Conservation (phyloP, 2,888 invertebrate genomes). For the Lottia gigantea region DNA sequence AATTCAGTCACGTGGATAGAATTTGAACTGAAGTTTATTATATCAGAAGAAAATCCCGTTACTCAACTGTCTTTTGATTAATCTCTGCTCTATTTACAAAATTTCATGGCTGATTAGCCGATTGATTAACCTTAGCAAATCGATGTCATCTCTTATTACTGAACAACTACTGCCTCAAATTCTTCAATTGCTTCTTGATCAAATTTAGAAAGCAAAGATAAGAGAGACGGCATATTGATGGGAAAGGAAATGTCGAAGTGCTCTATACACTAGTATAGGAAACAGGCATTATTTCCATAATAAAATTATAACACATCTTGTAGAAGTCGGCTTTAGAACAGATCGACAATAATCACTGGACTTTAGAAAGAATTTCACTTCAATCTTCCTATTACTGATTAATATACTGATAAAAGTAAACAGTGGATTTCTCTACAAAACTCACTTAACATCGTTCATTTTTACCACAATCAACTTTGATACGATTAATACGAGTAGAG, state of each 20-base stretch:
- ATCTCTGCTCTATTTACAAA: constrained; percentile 36
- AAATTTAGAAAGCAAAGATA: constrained; percentile 11
- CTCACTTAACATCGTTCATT: constrained; percentile 17
- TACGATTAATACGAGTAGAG: constrained; percentile 17
- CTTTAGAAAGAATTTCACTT: constrained; percentile 23
- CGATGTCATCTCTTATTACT: constrained; percentile 19
- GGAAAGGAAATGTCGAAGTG: constrained; percentile 1
- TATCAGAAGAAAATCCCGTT: constrained; percentile 22
- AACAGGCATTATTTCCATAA: constrained; percentile 25
- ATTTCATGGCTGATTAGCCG: constrained; percentile 33
- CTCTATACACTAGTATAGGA: neutral
- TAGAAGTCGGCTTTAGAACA: constrained; percentile 33
- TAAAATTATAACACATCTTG: constrained; percentile 34
- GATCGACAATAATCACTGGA: constrained; percentile 35
- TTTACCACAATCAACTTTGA: constrained; percentile 18
- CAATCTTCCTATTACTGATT: constrained; percentile 29
- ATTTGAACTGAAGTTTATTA: constrained; percentile 29
- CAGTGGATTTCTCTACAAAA: constrained; percentile 15
- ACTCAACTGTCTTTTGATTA: constrained; percentile 30
- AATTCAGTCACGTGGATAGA: constrained; percentile 23
- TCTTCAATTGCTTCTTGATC: constrained; percentile 7
- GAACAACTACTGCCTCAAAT: constrained; percentile 13
- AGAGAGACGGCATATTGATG: constrained; percentile 11
- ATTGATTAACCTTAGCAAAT: constrained; percentile 35
- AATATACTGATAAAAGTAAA: constrained; percentile 31